Base-by-base conservation (phyloP, 2,888 invertebrate genomes). In the Drosophila kanekoi region DNA sequence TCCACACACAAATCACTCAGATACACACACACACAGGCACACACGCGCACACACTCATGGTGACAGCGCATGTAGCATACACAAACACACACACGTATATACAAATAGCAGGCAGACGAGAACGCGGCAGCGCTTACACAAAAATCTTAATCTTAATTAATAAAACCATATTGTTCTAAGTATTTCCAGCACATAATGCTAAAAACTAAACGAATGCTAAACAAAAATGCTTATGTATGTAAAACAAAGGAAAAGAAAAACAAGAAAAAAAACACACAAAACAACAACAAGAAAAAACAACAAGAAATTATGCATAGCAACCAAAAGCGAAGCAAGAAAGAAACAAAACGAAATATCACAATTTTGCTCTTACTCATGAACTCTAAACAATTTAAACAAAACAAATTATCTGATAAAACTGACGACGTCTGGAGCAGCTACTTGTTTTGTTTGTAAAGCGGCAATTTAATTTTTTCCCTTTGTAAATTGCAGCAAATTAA, bases 181-280 rank as follows among this genome's bases (percentile, higher is more conserved):
- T 77, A 82, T 78, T 81, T 79, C 68, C 54, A 73, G 77, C 65
- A 77, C 69, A 69, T 79, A 77, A 64, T 77, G 75, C 71, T 69
- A 75, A 72, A 62, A 76, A 80, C 81, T 79, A 79, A 81, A 81
- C 54, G 53, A 79, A 77, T 73, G 63, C 79, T 78, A 63, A 66
- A 67, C 44, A 58, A 38, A 77, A 47, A 58, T 75, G 71, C 79
- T 76, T 79, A 69, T 66, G 64, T 75, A 77, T 77, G 61, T 68
- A 62, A 63, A 79, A 68, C 56, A 59, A 57, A 37, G 18, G 28
- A 51, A 62, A 58, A 33, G 35, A 18, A 35, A 66, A 35, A 37
- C 18, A 47, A 53, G 5, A 35, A 56, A 35, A 68, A 61, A 69
- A 6, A 28, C 28, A 28, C 28, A 28, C 28, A 28, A 28, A 28